phyloP scores from a whole-genome alignment of 2,888 invertebrate genomes.

The Trisateles emortualis region DNA sequence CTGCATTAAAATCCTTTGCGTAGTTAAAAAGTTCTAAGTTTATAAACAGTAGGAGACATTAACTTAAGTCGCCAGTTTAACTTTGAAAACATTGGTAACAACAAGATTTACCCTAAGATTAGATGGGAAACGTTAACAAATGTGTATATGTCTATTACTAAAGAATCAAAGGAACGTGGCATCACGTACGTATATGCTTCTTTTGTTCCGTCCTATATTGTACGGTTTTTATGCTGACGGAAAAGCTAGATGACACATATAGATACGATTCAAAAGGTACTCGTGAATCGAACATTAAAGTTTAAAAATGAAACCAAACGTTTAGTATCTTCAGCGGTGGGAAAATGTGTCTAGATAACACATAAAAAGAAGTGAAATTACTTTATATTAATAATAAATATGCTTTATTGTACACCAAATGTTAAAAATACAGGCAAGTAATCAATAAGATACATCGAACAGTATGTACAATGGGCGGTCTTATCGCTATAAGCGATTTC shows the following conservation, averaged over 20 bases:
- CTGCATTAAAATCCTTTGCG: too few relatives aligned
- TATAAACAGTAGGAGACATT: too few relatives aligned
- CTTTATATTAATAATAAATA: too few relatives aligned
- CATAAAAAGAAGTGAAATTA: conserved; percentile 6
- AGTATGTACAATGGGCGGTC: too few relatives aligned
- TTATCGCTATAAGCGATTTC: too few relatives aligned
- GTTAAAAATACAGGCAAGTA: too few relatives aligned
- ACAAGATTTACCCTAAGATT: background rate
- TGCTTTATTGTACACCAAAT: too few relatives aligned
- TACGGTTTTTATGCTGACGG: conserved; percentile 31
- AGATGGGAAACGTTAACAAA: conserved; percentile 23
- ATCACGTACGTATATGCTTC: conserved; percentile 17
- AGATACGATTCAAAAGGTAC: conserved; percentile 44
- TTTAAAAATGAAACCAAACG: conserved; percentile 34
- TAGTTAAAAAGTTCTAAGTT: too few relatives aligned
- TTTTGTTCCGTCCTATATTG: conserved; percentile 36
- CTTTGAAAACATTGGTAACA: background rate
- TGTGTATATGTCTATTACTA: conserved; percentile 17
- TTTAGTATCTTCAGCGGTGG: conserved; percentile 30
- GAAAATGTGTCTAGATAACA: conserved; percentile 20
- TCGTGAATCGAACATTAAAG: conserved; percentile 42
- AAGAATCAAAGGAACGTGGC: conserved; percentile 33
- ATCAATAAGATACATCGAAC: too few relatives aligned
- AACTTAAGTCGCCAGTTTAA: background rate
- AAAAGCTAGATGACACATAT: conserved; percentile 43